Evolutionary conservation across 1,140 invertebrate species (phyloP).

Genomic region (Copidosoma floridanum): DNA sequence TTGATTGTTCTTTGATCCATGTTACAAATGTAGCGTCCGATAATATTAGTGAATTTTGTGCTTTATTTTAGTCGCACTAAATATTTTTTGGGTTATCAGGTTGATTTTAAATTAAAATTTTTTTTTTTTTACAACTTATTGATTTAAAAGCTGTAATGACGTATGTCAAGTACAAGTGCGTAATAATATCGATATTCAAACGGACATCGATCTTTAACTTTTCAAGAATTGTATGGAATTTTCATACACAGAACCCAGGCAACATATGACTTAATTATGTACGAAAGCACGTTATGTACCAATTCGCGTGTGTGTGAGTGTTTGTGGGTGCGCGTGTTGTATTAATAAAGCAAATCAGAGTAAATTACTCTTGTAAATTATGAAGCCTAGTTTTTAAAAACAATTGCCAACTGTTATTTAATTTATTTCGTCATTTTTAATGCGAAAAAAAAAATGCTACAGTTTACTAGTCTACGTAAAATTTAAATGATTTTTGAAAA

Average conservation of each 20-base stretch:
- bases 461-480: too few species aligned
- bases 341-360: conserved; percentile 6
- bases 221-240: conserved; percentile 21
- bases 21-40: conserved; percentile 21
- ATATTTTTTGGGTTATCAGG: too few species aligned
- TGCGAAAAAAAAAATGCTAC: too few species aligned
- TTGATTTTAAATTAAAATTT: too few species aligned
- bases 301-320: not conserved
- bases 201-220: conserved; percentile 12
- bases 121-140: not conserved
- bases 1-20: conserved; percentile 10
- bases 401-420: conserved; percentile 12
- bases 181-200: conserved; percentile 2
- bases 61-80: too few species aligned
- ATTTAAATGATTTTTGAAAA: too few species aligned
- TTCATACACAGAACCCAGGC: conserved; percentile 10
- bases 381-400: conserved; percentile 15
- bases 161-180: conserved; percentile 10
- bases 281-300: conserved; percentile 5
- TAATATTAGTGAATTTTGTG: conserved; percentile 6
- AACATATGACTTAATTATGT: conserved; percentile 27
- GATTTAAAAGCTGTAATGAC: not conserved
- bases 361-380: conserved; percentile 2
- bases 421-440: conserved; percentile 22
- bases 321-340: conserved; percentile 4